Base-by-base conservation (phyloP, 2,113 vertebrate species). In the Mustelus asterias region DNA sequence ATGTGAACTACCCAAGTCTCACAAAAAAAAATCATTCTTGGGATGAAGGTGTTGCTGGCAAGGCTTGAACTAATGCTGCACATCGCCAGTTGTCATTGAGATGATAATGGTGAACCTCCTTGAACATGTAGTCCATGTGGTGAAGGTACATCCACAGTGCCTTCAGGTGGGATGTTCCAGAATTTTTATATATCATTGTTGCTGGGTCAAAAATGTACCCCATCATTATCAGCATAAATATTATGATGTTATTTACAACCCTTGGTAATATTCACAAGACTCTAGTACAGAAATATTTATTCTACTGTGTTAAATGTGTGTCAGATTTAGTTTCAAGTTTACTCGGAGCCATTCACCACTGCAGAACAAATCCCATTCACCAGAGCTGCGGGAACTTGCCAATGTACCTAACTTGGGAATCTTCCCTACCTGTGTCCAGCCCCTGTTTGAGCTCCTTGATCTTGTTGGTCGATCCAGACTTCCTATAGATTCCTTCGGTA, bases 401-500 rank as follows among this genome's bases (percentile, higher is more conserved):
- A n/a, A 58, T n/a, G 11, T 14, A n/a, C 13, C 48, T 48, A 6
- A 18, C 29, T 67, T 24, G 33, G 65, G 8, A 26, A 18, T 29
- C 0, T 29, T 33, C 65, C 96, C 97, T 96, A 99, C 99, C 99
- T 96, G 98, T 98, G 96, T 99, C 99, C 0, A 99, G 98, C 89
- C 98, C 98, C 96, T 98, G 98, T 88, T 99, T 98, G 76, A 99
- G 98, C 96, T 99, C 99, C 96, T 98, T 99, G 92, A 99, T 99
- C 97, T 99, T 99, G 97, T 99, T 99, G 96, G 98, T 98, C 96
- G 99, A 99, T 0, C 99, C 99, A 0, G 99, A 98, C 96, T 99
- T 99, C 65, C 99, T 98, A 97, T 99, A 99, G 97, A 99, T 99
- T 95, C 99, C 99, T 96, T 99, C 99, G 0, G 99, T 99, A 97